Conservation (phyloP, 2,888 invertebrate genomes). For the Pristionchus entomophagus region DNA sequence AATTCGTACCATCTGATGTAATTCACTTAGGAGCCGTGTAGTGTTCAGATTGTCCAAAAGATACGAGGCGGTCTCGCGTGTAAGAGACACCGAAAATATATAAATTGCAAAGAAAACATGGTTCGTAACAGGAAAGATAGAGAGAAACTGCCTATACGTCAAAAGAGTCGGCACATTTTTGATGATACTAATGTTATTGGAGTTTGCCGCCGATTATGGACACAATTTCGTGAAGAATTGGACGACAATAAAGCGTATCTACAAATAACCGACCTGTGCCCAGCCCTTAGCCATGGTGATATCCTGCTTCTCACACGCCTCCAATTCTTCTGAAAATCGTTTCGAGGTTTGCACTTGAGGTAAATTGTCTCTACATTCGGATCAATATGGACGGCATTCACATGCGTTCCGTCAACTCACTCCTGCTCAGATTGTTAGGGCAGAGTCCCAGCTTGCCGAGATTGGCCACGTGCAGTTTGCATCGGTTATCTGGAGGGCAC, state of each 20-base stretch:
- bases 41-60: slow-evolving; percentile 22
- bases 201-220: no score
- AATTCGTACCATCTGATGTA: background rate
- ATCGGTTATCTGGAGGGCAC: background rate
- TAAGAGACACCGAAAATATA: background rate
- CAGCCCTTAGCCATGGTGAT: slow-evolving; percentile 38
- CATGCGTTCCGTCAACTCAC: no score
- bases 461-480: background rate
- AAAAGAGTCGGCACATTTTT: no score
- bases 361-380: no score
- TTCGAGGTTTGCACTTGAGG: no score
- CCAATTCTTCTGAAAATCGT: background rate
- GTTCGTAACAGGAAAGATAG: no score
- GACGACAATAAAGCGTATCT: no score
- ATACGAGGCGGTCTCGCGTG: background rate
- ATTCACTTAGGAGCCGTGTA: background rate
- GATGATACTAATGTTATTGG: no score
- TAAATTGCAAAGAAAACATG: no score
- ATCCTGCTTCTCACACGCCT: background rate
- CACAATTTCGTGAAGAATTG: no score
- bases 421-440: background rate
- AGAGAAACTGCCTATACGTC: no score
- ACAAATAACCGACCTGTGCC: slow-evolving; percentile 35
- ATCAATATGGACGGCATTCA: no score
- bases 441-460: slow-evolving; percentile 42